Percentiles rank a stretch among this genome's conserved stretches.
Evolutionary conservation across 53 echinoderm and acorn worm species (phyloP).

Genomic region (Paracentrotus lividus): DNA sequence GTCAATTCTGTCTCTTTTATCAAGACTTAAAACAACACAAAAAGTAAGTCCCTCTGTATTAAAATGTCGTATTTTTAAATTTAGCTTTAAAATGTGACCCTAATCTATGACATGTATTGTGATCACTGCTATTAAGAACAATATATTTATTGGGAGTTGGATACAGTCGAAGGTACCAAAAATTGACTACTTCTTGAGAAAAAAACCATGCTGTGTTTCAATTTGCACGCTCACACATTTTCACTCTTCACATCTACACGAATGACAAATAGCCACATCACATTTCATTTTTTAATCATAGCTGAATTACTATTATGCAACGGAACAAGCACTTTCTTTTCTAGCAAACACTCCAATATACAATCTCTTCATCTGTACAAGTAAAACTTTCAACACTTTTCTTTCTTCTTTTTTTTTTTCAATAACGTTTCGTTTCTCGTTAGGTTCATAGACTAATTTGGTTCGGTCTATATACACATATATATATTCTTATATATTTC

Average conservation of each 20-base stretch:
- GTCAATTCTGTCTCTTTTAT: background rate
- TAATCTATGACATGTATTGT: background rate
- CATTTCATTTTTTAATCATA: slow-evolving; percentile 5
- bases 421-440: no score
- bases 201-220: background rate
- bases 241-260: slow-evolving; percentile 15
- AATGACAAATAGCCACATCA: background rate
- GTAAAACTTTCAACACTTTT: slow-evolving; percentile 14
- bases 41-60: background rate
- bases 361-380: slow-evolving; percentile 53
- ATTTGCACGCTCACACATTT: background rate
- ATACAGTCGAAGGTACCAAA: background rate
- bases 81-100: background rate
- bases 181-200: background rate
- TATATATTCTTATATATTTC: slow-evolving; percentile 26
- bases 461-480: slow-evolving; percentile 8
- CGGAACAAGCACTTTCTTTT: background rate
- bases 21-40: background rate
- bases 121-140: background rate
- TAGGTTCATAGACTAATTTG: background rate
- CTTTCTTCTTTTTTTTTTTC: background rate
- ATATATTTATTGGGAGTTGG: background rate
- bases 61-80: background rate
- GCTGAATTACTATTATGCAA: background rate
- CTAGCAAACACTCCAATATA: slow-evolving; percentile 31